phyloP scores from a whole-genome alignment of 2,113 vertebrate species.

The Pollachius pollachius region DNA sequence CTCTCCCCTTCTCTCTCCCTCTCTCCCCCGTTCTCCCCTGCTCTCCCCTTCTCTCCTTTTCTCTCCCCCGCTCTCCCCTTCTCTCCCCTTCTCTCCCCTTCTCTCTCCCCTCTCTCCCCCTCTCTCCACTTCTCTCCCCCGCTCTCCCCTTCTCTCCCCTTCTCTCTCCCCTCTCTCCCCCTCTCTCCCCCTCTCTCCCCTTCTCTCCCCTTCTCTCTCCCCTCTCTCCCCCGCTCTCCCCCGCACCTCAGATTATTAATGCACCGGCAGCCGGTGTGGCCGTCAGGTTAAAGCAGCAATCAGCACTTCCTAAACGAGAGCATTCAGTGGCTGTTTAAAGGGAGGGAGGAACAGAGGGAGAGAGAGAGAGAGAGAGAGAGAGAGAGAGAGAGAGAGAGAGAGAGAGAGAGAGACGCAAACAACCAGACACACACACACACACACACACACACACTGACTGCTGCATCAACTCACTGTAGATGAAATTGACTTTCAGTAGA shows the following conservation, averaged over 20 bases:
- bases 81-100: no score
- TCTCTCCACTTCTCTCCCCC: no score
- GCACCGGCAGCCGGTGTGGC: constrained; percentile 69
- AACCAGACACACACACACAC: constrained; percentile 4
- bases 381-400: constrained; percentile 1
- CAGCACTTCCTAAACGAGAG: constrained; percentile 70
- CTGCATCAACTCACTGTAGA: no score
- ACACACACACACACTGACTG: neutral
- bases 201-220: no score
- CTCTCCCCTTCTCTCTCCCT: no score
- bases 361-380: constrained; percentile 20
- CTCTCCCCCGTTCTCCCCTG: no score
- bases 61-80: constrained; percentile 5
- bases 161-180: no score
- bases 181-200: no score
- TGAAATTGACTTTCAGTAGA: no score
- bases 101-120: no score
- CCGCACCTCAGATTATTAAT: constrained; percentile 62
- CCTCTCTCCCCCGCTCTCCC: constrained; percentile 10
- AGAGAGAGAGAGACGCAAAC: constrained; percentile 11
- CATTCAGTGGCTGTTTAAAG: constrained; percentile 68
- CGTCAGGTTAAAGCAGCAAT: constrained; percentile 74
- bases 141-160: no score
- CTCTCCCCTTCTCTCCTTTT: no score
- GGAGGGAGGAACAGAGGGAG: neutral